Evolutionary conservation across 2,888 invertebrate species (phyloP).

Genomic region (Netelia inedita): DNA sequence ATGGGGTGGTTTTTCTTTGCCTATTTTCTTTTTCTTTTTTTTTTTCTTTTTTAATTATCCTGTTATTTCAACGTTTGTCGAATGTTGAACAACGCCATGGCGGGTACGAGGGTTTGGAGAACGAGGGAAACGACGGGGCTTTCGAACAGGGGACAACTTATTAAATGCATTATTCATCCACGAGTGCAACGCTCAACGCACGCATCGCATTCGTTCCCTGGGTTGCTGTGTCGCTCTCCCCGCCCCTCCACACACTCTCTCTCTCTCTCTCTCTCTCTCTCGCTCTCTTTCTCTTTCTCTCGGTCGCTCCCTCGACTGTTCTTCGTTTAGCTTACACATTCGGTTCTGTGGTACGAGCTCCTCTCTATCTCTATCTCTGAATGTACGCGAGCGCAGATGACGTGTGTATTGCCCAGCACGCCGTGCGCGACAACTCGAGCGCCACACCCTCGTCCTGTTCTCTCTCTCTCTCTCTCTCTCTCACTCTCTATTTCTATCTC

Average conservation of each 20-base stretch:
- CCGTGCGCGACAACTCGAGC: slow-evolving; percentile 73
- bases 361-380: slow-evolving; percentile 14
- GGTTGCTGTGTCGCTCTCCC: slow-evolving; percentile 28
- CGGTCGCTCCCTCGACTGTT: neutral
- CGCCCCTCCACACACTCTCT: slow-evolving; percentile 29
- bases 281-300: slow-evolving; percentile 11
- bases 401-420: slow-evolving; percentile 56
- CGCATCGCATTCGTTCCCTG: slow-evolving; percentile 55
- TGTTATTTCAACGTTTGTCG: slow-evolving; percentile 63
- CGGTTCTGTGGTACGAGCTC: slow-evolving; percentile 36
- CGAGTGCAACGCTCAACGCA: slow-evolving; percentile 60
- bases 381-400: slow-evolving; percentile 51
- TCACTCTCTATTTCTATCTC: slow-evolving; percentile 12
- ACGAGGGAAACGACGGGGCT: neutral
- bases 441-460: slow-evolving; percentile 63
- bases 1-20: slow-evolving; percentile 1
- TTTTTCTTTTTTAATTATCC: slow-evolving; percentile 53
- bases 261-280: slow-evolving; percentile 19
- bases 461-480: slow-evolving; percentile 33
- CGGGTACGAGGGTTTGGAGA: slow-evolving; percentile 26
- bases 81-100: slow-evolving; percentile 50
- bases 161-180: slow-evolving; percentile 69
- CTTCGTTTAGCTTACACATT: slow-evolving; percentile 12
- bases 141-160: slow-evolving; percentile 59
- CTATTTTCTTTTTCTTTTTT: slow-evolving; percentile 56